These are phyloP conservation scores for Lonchura striata DNA, from an alignment of 2,113 vertebrate species.

Conservation along the genomic window DNA sequence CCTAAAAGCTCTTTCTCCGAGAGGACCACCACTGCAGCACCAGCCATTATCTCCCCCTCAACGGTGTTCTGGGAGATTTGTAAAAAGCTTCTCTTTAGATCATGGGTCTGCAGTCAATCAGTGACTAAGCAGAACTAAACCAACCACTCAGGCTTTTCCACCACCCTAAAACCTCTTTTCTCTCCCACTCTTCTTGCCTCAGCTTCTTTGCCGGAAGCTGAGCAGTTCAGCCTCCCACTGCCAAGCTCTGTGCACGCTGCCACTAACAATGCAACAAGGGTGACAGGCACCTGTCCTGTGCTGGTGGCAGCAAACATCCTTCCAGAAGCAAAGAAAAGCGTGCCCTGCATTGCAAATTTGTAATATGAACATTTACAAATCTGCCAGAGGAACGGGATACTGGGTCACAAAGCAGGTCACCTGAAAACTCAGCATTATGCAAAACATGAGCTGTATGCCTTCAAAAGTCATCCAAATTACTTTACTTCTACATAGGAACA, in stretches of 20 bases:
- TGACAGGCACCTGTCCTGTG: background rate
- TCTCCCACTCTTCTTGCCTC: background rate
- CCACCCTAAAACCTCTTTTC: background rate
- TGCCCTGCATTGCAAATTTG: background rate
- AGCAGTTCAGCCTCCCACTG: background rate
- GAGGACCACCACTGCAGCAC: background rate
- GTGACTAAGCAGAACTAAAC: background rate
- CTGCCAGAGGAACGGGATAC: background rate
- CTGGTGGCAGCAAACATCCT: background rate
- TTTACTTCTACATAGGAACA: slow-evolving; percentile 21
- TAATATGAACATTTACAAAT: background rate
- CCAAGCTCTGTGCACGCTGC: background rate
- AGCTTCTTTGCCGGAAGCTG: background rate
- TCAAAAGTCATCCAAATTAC: slow-evolving; percentile 40
- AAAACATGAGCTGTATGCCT: slow-evolving; percentile 15
- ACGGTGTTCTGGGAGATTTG: background rate
- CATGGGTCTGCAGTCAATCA: background rate
- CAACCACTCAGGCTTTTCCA: background rate
- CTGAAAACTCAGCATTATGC: slow-evolving; percentile 66
- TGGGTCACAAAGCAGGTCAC: slow-evolving; percentile 60
- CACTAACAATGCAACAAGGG: background rate
- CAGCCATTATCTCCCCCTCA: background rate
- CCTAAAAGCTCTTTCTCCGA: background rate
- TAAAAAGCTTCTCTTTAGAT: background rate
- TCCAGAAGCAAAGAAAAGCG: background rate